These are phyloP conservation scores for Scalopus aquaticus DNA, from an alignment of 2,113 vertebrate genomes.

Conservation along the genomic window DNA sequence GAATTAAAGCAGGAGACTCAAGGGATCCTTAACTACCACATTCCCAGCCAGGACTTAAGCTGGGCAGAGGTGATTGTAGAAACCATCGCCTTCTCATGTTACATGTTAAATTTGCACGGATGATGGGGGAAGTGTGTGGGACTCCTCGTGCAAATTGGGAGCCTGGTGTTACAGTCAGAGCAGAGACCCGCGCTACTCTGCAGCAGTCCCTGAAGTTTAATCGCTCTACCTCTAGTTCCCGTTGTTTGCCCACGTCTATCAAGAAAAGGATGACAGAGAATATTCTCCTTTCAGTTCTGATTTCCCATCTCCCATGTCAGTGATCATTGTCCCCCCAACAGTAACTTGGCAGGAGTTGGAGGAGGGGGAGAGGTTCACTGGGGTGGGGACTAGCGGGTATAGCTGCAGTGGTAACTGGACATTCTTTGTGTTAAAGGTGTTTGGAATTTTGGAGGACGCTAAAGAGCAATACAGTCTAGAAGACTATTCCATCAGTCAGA, in stretches of 20 bases:
- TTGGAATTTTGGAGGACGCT: conserved; percentile 93
- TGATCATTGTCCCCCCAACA: background rate
- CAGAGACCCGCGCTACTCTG: background rate
- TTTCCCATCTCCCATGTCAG: background rate
- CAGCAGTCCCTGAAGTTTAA: background rate
- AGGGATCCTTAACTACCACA: conserved; percentile 94
- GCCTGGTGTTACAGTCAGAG: background rate
- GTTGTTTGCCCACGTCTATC: background rate
- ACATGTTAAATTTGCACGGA: background rate
- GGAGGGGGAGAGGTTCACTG: background rate
- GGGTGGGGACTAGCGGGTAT: background rate
- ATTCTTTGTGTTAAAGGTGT: conserved; percentile 86
- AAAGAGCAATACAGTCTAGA: conserved; percentile 94
- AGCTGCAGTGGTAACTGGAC: background rate
- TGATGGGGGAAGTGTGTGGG: background rate
- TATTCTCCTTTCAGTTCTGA: background rate
- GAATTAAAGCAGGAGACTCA: conserved; percentile 94
- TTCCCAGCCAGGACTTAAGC: conserved; percentile 93
- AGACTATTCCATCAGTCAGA: conserved; percentile 96
- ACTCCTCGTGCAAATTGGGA: background rate
- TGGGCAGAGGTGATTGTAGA: conserved; percentile 93
- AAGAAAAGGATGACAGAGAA: background rate
- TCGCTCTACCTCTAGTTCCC: background rate
- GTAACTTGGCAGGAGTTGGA: background rate
- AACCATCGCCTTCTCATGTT: background rate